Conservation (phyloP, 2,888 invertebrate genomes). For the Epinotia ramella region DNA sequence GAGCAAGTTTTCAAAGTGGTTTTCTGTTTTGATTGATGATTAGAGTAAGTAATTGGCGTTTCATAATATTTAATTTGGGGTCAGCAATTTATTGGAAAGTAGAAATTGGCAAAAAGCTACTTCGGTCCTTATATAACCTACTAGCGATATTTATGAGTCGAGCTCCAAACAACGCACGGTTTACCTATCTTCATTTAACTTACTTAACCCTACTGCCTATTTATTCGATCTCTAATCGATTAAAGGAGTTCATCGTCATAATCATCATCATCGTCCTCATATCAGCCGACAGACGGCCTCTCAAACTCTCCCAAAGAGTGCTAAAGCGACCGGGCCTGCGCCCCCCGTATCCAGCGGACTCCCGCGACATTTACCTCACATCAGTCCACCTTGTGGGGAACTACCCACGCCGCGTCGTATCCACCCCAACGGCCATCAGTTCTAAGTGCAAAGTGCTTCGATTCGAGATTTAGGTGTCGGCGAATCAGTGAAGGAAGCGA, state of each 20-base stretch:
- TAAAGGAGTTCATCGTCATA: too few relatives aligned
- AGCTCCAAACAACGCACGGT: background rate
- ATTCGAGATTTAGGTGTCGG: background rate
- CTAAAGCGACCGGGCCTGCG: too few relatives aligned
- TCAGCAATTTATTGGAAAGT: constrained; percentile 18
- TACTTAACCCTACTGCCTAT: background rate
- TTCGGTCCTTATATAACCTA: background rate
- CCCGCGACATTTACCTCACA: too few relatives aligned
- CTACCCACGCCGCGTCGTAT: too few relatives aligned
- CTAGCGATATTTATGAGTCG: background rate
- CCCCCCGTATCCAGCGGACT: too few relatives aligned
- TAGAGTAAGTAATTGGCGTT: constrained; percentile 48
- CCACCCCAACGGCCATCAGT: too few relatives aligned
- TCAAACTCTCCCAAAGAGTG: too few relatives aligned
- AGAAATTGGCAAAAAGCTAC: constrained; percentile 8
- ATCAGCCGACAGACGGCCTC: too few relatives aligned
- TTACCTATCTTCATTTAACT: background rate
- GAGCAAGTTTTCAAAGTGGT: constrained; percentile 47
- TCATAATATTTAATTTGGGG: constrained; percentile 50
- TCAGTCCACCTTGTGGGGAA: too few relatives aligned
- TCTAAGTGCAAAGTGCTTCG: too few relatives aligned
- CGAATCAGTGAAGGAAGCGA: background rate
- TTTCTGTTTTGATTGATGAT: constrained; percentile 50
- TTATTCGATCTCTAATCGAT: background rate
- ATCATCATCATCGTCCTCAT: too few relatives aligned